Evolutionary conservation across 2,113 vertebrate species (phyloP).

Genomic region (Kryptolebias marmoratus): DNA sequence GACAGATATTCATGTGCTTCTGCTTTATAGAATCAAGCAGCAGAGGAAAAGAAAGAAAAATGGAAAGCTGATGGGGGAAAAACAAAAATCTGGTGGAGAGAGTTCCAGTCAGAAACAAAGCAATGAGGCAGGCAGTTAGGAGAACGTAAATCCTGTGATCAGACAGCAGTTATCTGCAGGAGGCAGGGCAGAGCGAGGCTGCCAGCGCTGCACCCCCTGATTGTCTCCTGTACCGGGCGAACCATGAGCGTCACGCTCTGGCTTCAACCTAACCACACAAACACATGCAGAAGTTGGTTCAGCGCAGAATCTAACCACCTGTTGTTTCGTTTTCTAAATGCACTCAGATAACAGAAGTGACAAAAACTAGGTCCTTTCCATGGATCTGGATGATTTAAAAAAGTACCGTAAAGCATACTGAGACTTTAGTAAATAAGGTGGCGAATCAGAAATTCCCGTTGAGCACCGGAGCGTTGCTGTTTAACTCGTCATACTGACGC

Average conservation of each 20-base stretch:
- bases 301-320: background rate
- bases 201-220: conserved; percentile 4
- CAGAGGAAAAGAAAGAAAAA: conserved; percentile 19
- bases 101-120: conserved; percentile 5
- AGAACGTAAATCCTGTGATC: conserved; percentile 49
- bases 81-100: conserved; percentile 1
- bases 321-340: background rate
- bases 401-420: background rate
- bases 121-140: conserved; percentile 27
- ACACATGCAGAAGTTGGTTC: background rate
- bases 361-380: conserved; percentile 48
- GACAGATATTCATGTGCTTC: background rate
- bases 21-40: conserved; percentile 9
- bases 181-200: conserved; percentile 13
- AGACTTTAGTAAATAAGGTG: background rate
- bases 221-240: background rate
- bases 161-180: conserved; percentile 41
- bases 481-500: background rate
- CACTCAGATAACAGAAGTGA: background rate
- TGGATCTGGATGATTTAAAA: background rate
- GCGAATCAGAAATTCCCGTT: background rate
- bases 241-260: conserved; percentile 6
- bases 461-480: no score
- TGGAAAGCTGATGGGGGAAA: conserved; percentile 5
- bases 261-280: conserved; percentile 11